Evolutionary conservation across 2,797 vertebrate genomes (phyloP).

Genomic region (Anguilla pacifica): DNA sequence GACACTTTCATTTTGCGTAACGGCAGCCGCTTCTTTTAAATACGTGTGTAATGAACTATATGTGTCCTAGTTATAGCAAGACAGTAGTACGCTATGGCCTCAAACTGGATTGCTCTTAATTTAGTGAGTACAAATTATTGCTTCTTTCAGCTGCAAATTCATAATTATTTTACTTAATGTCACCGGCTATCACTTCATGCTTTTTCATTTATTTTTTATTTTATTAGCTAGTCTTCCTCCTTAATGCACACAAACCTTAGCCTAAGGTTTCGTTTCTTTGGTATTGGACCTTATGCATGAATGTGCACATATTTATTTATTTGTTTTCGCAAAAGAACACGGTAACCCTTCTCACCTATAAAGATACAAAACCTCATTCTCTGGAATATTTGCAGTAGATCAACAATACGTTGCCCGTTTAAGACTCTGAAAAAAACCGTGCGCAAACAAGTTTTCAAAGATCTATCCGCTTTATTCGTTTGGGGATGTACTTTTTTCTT

Average conservation of each 20-base stretch:
- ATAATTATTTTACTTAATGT: background rate
- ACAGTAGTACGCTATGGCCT: background rate
- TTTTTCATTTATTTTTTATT: background rate
- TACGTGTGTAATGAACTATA: background rate
- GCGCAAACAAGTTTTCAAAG: conserved; percentile 51
- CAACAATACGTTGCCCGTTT: conserved; percentile 48
- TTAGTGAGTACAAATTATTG: background rate
- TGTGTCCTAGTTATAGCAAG: background rate
- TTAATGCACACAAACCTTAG: background rate
- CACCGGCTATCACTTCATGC: background rate
- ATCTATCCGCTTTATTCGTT: conserved; percentile 23
- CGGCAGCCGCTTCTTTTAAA: background rate
- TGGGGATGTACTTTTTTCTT: conserved; percentile 17
- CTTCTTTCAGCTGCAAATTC: background rate
- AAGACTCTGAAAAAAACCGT: conserved; percentile 43
- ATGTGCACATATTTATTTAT: background rate
- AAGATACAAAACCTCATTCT: background rate
- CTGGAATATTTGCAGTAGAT: background rate
- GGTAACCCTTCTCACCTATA: background rate
- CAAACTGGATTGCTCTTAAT: background rate
- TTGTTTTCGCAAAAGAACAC: background rate
- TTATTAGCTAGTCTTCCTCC: background rate
- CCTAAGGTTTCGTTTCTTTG: conserved; percentile 1
- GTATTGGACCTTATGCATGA: conserved; percentile 14
- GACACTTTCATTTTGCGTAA: background rate